phyloP scores from a whole-genome alignment of 2,797 vertebrate species.

The Mallotus villosus region DNA sequence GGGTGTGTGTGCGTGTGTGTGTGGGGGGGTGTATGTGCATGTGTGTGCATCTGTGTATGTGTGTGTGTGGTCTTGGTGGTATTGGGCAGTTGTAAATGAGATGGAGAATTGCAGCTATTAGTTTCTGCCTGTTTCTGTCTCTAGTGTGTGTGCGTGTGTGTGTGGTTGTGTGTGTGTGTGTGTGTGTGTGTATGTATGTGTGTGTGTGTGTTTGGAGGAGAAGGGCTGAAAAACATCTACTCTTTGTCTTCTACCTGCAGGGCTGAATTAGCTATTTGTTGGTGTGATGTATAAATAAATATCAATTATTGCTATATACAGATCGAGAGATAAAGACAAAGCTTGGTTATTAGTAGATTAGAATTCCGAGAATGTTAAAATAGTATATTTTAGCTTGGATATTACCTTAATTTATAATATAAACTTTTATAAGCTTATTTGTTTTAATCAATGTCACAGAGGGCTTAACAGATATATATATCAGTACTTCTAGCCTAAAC shows the following conservation, averaged over 20 bases:
- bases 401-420: too few species aligned
- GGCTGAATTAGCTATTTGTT: neutral
- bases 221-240: too few species aligned
- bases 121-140: conserved; percentile 18
- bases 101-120: conserved; percentile 16
- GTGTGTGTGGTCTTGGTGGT: conserved; percentile 7
- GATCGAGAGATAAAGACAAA: too few species aligned
- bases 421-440: too few species aligned
- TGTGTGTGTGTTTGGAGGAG: conserved; percentile 1
- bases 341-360: neutral
- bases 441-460: too few species aligned
- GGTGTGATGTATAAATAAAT: too few species aligned
- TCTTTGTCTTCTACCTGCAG: neutral
- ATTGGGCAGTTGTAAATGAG: conserved; percentile 26
- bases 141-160: conserved; percentile 13
- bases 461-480: too few species aligned
- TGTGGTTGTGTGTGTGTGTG: conserved; percentile 3
- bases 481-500: too few species aligned
- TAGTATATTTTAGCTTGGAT: neutral
- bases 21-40: conserved; percentile 29
- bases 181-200: conserved; percentile 3
- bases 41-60: conserved; percentile 15
- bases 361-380: neutral
- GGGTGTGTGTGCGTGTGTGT: conserved; percentile 29
- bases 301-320: too few species aligned